Evolutionary conservation across 2,797 vertebrate genomes (phyloP).

Genomic region (Artibeus jamaicensis): DNA sequence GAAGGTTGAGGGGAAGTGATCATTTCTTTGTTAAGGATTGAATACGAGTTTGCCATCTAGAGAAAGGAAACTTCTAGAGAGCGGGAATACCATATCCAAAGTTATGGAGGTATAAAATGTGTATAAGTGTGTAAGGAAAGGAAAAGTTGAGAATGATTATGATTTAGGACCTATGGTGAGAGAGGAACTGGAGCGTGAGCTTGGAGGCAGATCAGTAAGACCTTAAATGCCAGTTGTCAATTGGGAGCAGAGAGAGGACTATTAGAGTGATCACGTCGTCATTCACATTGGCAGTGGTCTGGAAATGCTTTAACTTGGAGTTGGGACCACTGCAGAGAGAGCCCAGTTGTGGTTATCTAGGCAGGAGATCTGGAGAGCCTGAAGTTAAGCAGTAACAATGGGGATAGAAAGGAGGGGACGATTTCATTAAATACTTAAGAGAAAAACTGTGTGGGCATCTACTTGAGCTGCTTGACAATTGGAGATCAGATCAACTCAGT

Average conservation of each 20-base stretch:
- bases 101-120: not conserved
- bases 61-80: conserved; percentile 41
- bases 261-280: not conserved
- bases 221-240: not conserved
- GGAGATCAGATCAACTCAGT: not conserved
- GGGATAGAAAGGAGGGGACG: conserved; percentile 59
- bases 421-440: conserved; percentile 34
- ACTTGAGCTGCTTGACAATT: not conserved
- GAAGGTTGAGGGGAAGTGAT: not conserved
- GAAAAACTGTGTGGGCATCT: not conserved
- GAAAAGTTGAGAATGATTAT: not conserved
- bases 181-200: not conserved
- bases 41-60: not conserved
- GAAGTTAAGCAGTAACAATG: not conserved
- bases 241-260: not conserved
- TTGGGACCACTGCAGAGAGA: not conserved
- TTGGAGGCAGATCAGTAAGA: conserved; percentile 6
- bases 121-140: not conserved
- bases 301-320: conserved; percentile 30
- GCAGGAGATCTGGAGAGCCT: not conserved
- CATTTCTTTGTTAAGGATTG: conserved; percentile 38
- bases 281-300: not conserved
- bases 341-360: not conserved
- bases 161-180: not conserved
- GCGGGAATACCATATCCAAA: not conserved